Base-by-base conservation (phyloP, 2,113 vertebrate species). In the Columba livia region DNA sequence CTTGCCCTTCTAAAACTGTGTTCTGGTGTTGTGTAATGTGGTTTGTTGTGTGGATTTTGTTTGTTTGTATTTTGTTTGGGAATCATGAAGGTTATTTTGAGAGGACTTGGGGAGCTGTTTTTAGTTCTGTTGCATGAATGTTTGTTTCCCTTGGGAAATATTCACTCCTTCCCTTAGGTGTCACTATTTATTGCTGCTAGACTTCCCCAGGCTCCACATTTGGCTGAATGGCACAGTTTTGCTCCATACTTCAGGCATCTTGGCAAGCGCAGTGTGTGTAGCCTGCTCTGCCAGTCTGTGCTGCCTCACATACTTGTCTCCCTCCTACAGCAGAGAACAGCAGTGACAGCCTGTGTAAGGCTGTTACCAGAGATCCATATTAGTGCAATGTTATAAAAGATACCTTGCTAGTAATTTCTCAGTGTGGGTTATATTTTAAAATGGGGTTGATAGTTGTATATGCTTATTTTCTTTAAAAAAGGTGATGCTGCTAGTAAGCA, bases 221-320 rank as follows among this genome's bases (percentile, higher is more conserved):
- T 94, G 96, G 80, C 89, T 94, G 89, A 75, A 60, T 29, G 73
- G 94, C 61, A 34, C 18, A 73, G 51, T 79, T 95, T 70, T 89
- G 87, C 95, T 93, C 58, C 53, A 28, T 90, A 48, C 80, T 87
- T 88, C 67, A 72, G 86, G 93, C 79, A 6, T 62, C 94, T 96
- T 97, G 95, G 93, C 95, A 96, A 93, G 64, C 9, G 42, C 18
- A 25, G 54, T 80, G 64, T 88, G 85, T 95, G 57, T 88, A 96
- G 91, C 93, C 87, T 95, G 93, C 71, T 79, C 90, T 88, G 94
- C 88, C 94, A 94, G 94, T 88, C 94, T 95, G 96, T 90, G 91
- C 93, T 96, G 93, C 95, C 93, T 94, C 93, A 85, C 93, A 88
- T 83, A n/a, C 71, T 95, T 66, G 89, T 96, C 87, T 96, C 94